Evolutionary conservation across 2,113 vertebrate genomes (phyloP), one percentile per base, ranked within the genome.

Genomic region (Narcine bancroftii): DNA sequence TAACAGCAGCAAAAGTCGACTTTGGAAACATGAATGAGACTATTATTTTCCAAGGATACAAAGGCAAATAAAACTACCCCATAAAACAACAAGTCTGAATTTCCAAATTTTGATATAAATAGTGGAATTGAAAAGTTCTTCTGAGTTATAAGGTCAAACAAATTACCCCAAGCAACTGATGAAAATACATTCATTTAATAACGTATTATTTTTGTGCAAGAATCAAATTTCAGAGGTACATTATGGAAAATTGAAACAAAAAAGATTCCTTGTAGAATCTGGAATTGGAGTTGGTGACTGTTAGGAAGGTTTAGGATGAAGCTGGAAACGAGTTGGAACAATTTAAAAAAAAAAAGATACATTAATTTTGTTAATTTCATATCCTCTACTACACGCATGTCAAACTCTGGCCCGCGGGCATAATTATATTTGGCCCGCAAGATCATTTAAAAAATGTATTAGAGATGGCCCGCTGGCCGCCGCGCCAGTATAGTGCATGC

Each of bases 121-220:
- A 42, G 63, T 65, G 33, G 26, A 45, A 69, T 45, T 15, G 13
- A 26, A 45, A 91, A 66, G 36, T 87, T 47, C 42, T 91, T 29
- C 89, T 91, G 63, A 47, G 39, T 45, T 66, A 24, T 71, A 91
- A 91, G 65, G 24, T 71, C 63, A 91, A 69, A 91, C 42, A 69
- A 91, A 91, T 47, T 69, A 47, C 21, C 63, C 65, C 45, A 13
- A 91, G 42, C 39, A 47, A 69, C 39, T 42, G 39, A 69, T 69
- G 89, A 91, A 45, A 9, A 45, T 45, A 45, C 89, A 91, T 91
- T 66, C 7, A 66, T 47, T 47, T 69, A 69, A 91, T 69, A 69
- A 91, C 45, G 11, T 39, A 89, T 91, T 91, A 91, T 47, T 91
- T 91, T 91, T 24, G 42, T 24, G 29, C 69, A 69, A 47, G 60